Conservation (phyloP, 2,797 vertebrate genomes). For the Eulemur rubriventer region DNA sequence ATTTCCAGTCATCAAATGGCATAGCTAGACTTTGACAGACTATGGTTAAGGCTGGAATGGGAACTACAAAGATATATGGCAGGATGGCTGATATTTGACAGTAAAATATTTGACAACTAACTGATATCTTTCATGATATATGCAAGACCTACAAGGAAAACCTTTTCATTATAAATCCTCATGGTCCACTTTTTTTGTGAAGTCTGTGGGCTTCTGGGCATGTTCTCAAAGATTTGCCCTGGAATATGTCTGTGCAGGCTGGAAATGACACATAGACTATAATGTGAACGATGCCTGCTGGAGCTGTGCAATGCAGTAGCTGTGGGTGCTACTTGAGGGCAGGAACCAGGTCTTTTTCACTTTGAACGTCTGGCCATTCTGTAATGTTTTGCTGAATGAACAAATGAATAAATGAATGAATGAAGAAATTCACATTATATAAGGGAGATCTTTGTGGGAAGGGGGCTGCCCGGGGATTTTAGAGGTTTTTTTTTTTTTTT, state of each 20-base stretch:
- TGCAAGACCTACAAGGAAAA: background rate
- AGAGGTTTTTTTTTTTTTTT: background rate
- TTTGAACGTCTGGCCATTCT: background rate
- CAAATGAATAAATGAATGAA: background rate
- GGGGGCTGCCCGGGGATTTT: background rate
- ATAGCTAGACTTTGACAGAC: background rate
- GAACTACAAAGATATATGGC: background rate
- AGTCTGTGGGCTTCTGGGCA: background rate
- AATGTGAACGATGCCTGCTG: rapidly evolving
- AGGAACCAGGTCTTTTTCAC: background rate
- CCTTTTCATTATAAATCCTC: background rate
- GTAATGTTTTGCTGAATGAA: background rate
- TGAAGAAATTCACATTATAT: background rate
- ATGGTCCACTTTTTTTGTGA: background rate
- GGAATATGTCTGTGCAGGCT: background rate
- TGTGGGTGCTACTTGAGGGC: background rate
- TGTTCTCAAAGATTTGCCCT: background rate
- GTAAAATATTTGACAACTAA: background rate
- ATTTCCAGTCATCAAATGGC: background rate
- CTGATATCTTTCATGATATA: background rate
- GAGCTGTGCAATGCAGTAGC: too few relatives aligned
- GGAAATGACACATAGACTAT: background rate
- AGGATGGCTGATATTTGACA: background rate
- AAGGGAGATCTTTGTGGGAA: background rate
- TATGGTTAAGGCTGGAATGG: background rate